Percentiles rank a stretch among this genome's conserved stretches.
Conservation (phyloP, 2,888 invertebrate genomes). For the Cheiracanthium punctorium region DNA sequence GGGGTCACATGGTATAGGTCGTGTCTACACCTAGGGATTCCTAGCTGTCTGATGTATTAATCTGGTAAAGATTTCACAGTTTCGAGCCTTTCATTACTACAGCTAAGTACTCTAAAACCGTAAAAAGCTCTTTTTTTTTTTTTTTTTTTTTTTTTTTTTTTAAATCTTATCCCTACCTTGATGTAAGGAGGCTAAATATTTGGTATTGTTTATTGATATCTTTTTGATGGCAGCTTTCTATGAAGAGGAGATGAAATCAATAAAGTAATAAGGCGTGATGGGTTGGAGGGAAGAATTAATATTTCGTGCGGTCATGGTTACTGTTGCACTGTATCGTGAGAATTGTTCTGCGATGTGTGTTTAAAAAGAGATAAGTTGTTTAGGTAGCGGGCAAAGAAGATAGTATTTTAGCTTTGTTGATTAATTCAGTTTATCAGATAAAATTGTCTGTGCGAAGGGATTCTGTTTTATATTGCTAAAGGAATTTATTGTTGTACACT, state of each 20-base stretch:
- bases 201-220: background rate
- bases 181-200: background rate
- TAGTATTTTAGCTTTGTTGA: too few relatives aligned
- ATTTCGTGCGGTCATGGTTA: background rate
- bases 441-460: too few relatives aligned
- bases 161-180: too few relatives aligned
- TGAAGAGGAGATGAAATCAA: background rate
- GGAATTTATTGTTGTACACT: too few relatives aligned
- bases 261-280: background rate
- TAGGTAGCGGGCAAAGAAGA: too few relatives aligned
- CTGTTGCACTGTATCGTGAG: background rate
- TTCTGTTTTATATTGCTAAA: too few relatives aligned
- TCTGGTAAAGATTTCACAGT: background rate
- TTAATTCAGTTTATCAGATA: too few relatives aligned
- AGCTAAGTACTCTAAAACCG: background rate
- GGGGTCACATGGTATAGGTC: slow-evolving; percentile 10
- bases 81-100: background rate
- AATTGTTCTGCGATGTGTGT: background rate
- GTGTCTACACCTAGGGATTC: slow-evolving; percentile 10
- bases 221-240: background rate
- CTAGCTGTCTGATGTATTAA: background rate
- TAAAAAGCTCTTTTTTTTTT: background rate
- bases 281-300: background rate
- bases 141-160: too few relatives aligned
- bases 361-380: too few relatives aligned